Percentiles rank a stretch among this genome's conserved stretches.
Evolutionary conservation across 2,113 vertebrate species (phyloP).

Genomic region (Semicossyphus pulcher): DNA sequence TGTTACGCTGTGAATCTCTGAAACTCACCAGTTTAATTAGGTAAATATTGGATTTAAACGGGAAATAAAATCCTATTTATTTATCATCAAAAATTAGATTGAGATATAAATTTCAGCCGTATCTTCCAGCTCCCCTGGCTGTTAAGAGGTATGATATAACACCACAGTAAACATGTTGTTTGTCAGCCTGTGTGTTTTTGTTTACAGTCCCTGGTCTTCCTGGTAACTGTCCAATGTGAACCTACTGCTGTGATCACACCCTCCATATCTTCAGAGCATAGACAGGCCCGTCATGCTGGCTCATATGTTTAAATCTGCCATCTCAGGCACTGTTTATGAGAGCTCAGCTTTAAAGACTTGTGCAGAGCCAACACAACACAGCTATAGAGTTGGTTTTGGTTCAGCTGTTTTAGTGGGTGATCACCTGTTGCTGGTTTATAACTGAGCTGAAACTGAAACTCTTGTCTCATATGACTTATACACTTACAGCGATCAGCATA

Average conservation of each 20-base stretch:
- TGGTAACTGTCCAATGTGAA: constrained; percentile 53
- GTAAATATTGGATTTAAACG: not conserved
- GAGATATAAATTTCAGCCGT: constrained; percentile 14
- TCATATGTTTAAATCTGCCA: constrained; percentile 35
- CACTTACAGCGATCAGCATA: too few relatives aligned
- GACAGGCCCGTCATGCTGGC: constrained; percentile 33
- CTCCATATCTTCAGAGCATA: constrained; percentile 42
- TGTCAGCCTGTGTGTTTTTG: constrained; percentile 44
- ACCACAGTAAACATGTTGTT: constrained; percentile 54
- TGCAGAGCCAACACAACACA: constrained; percentile 10
- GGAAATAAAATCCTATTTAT: not conserved
- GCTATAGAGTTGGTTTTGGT: constrained; percentile 9
- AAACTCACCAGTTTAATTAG: not conserved
- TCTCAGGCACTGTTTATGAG: constrained; percentile 23
- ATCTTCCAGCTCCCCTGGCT: constrained; percentile 28
- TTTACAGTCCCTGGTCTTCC: constrained; percentile 47
- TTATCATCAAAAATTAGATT: not conserved
- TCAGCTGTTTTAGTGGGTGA: not conserved
- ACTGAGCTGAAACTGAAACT: too few relatives aligned
- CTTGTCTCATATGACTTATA: too few relatives aligned
- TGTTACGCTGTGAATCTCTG: too few relatives aligned
- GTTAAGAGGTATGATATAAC: constrained; percentile 26
- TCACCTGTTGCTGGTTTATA: too few relatives aligned
- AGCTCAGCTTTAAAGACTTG: not conserved
- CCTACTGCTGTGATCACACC: constrained; percentile 60